Evolutionary conservation across 2,797 vertebrate species (phyloP), one percentile per base, ranked within the genome.

Genomic region (Nyctalus aviator): DNA sequence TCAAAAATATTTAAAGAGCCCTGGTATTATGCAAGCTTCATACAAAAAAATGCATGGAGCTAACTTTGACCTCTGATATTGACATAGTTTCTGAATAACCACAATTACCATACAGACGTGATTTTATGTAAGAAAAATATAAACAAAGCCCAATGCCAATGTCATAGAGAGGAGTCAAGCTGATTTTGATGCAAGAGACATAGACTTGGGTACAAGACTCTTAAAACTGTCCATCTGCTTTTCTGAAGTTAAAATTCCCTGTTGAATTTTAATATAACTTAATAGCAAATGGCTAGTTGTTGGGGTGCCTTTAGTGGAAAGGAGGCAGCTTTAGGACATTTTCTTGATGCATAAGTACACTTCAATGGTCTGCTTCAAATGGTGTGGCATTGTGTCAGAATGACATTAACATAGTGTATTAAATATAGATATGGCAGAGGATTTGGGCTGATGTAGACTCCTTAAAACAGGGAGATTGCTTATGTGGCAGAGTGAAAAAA

Each of bases 221-320:
- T 94, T 84, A 32, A 83, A 90, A 77, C 25, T 48, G 66, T 75
- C 94, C 44, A 27, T 5, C 10, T 86, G 71, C 46, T 96, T 97
- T 82, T 78, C 72, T 81, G 94, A 96, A 95, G 95, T 72, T 82
- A 94, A 94, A 94, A 92, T 73, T 87, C 20, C 90, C 69, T 41
- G 59, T 84, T 68, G 12, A 69, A 81, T 94, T 97, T 97, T 78
- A 90, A 81, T 96, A 76, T 77, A 95, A 75, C 18, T 82, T 57
- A 48, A 18, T 88, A 75, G 87, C 59, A 90, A 90, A 75, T 73
- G 66, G 35, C 84, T 87, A 66, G 20, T 57, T 92, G 32, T 82
- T 78, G 82, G 35, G 17, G 64, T 53, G 9, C 50, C 62, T 6
- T 91, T 62, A 68, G 59, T 53, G 93, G 91, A 25, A 91, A 84